These are phyloP conservation scores for Papilio glaucus DNA, from an alignment of 1,140 invertebrate genomes.

Conservation along the genomic window DNA sequence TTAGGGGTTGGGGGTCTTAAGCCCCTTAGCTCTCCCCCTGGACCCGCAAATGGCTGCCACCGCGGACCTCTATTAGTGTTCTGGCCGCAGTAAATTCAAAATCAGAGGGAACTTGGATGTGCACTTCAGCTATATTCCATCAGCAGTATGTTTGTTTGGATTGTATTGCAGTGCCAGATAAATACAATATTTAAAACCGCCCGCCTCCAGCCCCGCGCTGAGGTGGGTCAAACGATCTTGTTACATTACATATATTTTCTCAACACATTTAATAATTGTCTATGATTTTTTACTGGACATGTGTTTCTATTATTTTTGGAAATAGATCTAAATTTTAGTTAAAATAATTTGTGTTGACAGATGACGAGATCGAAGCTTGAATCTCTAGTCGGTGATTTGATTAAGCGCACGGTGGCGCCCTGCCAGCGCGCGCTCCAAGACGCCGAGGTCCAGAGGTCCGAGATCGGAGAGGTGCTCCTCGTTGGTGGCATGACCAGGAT, in stretches of 20 bases:
- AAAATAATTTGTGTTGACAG: slow-evolving; percentile 49
- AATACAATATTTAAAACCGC: slow-evolving; percentile 14
- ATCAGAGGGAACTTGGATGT: slow-evolving; percentile 28
- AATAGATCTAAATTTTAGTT: too few relatives aligned
- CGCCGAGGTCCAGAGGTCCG: slow-evolving; percentile 96
- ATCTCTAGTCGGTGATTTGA: slow-evolving; percentile 94
- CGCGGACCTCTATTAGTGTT: too few relatives aligned
- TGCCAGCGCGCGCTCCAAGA: slow-evolving; percentile 98
- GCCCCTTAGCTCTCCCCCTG: too few relatives aligned
- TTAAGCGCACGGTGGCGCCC: slow-evolving; percentile 97
- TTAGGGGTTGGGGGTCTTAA: too few relatives aligned
- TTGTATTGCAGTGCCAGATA: slow-evolving; percentile 8
- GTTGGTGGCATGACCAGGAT: slow-evolving; percentile 99
- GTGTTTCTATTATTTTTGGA: too few relatives aligned
- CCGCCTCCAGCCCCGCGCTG: background rate
- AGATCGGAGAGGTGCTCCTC: slow-evolving; percentile 98
- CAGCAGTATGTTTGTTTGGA: slow-evolving; percentile 4
- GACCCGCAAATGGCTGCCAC: too few relatives aligned
- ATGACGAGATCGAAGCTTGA: slow-evolving; percentile 97
- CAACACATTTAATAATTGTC: too few relatives aligned
- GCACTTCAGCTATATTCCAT: background rate
- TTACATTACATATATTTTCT: too few relatives aligned
- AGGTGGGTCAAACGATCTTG: slow-evolving; percentile 21
- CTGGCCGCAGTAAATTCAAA: too few relatives aligned
- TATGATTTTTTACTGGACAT: too few relatives aligned